Evolutionary conservation across 2,888 invertebrate genomes (phyloP), one percentile per base, ranked within the genome.

Genomic region (Lasioglossum vierecki): DNA sequence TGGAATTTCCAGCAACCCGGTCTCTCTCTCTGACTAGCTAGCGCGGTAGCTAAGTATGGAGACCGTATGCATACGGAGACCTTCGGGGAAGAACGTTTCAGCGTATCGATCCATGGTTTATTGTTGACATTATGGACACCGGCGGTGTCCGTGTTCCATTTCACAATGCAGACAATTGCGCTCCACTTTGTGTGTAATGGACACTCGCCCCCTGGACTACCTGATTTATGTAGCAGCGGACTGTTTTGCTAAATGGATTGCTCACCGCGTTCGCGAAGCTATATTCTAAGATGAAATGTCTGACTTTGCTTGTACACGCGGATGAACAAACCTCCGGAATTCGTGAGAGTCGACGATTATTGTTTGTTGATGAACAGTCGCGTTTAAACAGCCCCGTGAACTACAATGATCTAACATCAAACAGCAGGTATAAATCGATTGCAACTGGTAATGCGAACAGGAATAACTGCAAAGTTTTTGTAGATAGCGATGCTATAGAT

Each of bases 61-160:
- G n/a, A 22, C 63, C n/a, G 15, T 8, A 35, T 6, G 49, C 15
- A 26, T 11, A 44, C 11, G 26, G 30, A 57, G 53, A 80, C 46
- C 79, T 78, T 70, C 70, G 39, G 3, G 26, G 35, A 46, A 44
- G 26, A 30, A 44, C 35, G 35, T 30, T 66, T 26, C 35, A 63
- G 13, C 35, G 13, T 80, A 80, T 80, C 73, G 79, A 80, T 80
- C 66, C 75, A 35, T n/a, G 49, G 73, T 73, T 73, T 49, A 73
- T 49, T 73, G 73, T 73, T 73, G 73, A 73, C 73, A 73, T 73
- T 73, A 73, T 35, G 49, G 73, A 73, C 22, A 49, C 49, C 73
- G n/a, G n/a, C 35, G 73, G 49, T 63, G 63, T 22, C 73, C 11
- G 73, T 49, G 30, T 73, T 22, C 73, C n/a, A 35, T 49, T 49